A percentile compares a stretch with the other conserved stretches of the same genome.
Conservation (phyloP, 2,888 invertebrate species). For the Dendrolimus houi region DNA sequence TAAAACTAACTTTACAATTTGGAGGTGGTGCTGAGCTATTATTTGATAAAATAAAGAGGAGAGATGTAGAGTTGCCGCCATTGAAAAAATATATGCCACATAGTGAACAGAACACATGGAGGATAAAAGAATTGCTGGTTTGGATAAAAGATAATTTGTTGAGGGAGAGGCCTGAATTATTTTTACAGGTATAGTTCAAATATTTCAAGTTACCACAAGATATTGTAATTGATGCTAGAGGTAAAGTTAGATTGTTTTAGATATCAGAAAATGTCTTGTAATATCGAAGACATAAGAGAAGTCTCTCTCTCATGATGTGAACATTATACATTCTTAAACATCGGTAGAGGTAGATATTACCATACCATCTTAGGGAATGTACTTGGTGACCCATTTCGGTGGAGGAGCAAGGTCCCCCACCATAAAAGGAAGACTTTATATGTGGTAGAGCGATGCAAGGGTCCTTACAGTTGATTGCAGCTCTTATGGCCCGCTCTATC, state of each 20-base stretch:
- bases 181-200: slow-evolving; percentile 43
- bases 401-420: too few relatives aligned
- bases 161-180: slow-evolving; percentile 86
- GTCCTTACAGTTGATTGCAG: too few relatives aligned
- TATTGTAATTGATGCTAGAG: not conserved
- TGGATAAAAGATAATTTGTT: slow-evolving; percentile 93
- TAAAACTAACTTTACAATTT: slow-evolving; percentile 49
- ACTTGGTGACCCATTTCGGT: too few relatives aligned
- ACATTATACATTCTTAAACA: too few relatives aligned
- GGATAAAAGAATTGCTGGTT: slow-evolving; percentile 80
- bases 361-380: too few relatives aligned
- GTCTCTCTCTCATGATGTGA: too few relatives aligned
- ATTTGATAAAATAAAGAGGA: slow-evolving; percentile 87
- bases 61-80: slow-evolving; percentile 79
- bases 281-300: too few relatives aligned
- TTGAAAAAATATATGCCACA: slow-evolving; percentile 55
- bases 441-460: too few relatives aligned
- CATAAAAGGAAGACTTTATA: too few relatives aligned
- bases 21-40: slow-evolving; percentile 95
- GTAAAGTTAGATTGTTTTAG: not conserved
- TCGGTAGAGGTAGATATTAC: too few relatives aligned
- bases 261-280: too few relatives aligned
- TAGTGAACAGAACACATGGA: slow-evolving; percentile 70
- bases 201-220: not conserved
- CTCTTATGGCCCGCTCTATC: too few relatives aligned